Percentiles rank a stretch among this genome's conserved stretches.
phyloP scores from a whole-genome alignment of 1,140 invertebrate species.

The Leptopilina boulardi region DNA sequence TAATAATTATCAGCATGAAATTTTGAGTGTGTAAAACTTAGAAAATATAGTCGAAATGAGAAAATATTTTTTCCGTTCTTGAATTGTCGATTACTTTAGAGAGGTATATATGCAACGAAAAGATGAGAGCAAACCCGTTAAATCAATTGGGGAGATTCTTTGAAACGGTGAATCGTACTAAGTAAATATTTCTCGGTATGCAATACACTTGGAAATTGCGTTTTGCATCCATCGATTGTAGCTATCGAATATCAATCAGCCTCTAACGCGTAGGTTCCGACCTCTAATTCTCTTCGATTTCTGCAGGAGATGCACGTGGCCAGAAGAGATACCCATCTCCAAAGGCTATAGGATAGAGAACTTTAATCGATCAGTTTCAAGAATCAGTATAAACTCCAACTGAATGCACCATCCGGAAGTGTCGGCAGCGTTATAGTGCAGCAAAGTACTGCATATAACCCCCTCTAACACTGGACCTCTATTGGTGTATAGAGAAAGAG shows the following conservation, averaged over 20 bases:
- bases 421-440: slow-evolving; percentile 3
- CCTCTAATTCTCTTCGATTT: slow-evolving; percentile 22
- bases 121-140: slow-evolving; percentile 9
- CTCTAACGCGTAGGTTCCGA: slow-evolving; percentile 19
- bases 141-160: not conserved
- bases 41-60: too few relatives aligned
- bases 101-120: too few relatives aligned
- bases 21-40: too few relatives aligned
- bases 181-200: slow-evolving; percentile 5
- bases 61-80: too few relatives aligned
- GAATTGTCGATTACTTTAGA: too few relatives aligned
- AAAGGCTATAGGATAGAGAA: not conserved
- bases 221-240: slow-evolving; percentile 25
- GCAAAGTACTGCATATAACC: slow-evolving; percentile 4
- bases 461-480: not conserved
- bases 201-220: not conserved
- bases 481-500: not conserved
- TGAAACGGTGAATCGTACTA: slow-evolving; percentile 3
- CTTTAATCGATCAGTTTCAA: slow-evolving; percentile 24
- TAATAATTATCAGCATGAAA: too few relatives aligned
- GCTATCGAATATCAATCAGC: slow-evolving; percentile 30
- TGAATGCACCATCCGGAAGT: slow-evolving; percentile 23
- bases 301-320: slow-evolving; percentile 16
- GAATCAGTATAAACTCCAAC: slow-evolving; percentile 19
- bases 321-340: not conserved